Conservation (phyloP, 1,140 invertebrate genomes). For the Drosophila prosaltans region DNA sequence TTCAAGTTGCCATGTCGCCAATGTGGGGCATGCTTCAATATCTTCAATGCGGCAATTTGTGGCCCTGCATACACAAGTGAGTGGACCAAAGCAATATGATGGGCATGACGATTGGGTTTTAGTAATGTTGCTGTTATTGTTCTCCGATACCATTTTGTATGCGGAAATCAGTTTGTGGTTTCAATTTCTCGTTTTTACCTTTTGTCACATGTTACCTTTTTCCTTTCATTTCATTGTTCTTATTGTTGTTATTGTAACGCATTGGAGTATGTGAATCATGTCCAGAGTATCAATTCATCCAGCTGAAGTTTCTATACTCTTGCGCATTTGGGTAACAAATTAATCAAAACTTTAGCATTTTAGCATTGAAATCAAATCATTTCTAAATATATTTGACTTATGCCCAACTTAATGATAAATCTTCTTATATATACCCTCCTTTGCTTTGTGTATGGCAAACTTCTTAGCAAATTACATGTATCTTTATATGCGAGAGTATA, state of each 20-base stretch:
- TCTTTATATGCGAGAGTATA: slow-evolving; percentile 28
- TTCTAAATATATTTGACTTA: too few species aligned
- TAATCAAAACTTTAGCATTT: too few species aligned
- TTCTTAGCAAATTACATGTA: neutral
- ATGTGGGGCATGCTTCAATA: neutral
- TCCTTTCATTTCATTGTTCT: slow-evolving; percentile 9
- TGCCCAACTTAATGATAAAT: too few species aligned
- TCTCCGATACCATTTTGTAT: slow-evolving; percentile 7
- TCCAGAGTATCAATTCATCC: neutral
- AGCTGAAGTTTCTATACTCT: neutral
- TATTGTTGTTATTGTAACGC: slow-evolving; percentile 3
- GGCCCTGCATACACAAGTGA: slow-evolving; percentile 8
- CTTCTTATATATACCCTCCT: neutral
- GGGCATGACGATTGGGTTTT: neutral
- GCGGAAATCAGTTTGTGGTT: slow-evolving; percentile 13
- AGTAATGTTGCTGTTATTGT: slow-evolving; percentile 1
- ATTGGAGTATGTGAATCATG: neutral
- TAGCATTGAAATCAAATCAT: too few species aligned
- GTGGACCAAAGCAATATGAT: slow-evolving; percentile 1
- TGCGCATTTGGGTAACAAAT: neutral
- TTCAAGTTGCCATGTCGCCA: neutral
- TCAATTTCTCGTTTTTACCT: slow-evolving; percentile 14
- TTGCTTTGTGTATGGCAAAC: neutral
- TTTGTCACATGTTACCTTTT: slow-evolving; percentile 3
- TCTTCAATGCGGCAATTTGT: slow-evolving; percentile 6